Base-by-base conservation (phyloP, 2,888 invertebrate species). In the Papilio gigon region DNA sequence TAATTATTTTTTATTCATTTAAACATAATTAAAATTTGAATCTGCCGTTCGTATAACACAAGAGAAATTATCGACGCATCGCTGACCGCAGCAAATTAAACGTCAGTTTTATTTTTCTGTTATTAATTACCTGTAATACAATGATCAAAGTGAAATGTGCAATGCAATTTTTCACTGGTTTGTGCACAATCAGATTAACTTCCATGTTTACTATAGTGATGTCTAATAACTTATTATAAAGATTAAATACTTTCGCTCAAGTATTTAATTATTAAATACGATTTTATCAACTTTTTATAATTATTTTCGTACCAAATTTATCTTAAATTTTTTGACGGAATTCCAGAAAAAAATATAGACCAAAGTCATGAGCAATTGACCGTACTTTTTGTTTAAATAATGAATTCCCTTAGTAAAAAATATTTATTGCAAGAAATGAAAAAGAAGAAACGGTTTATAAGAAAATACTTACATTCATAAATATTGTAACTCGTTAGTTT, bases 91-190 rank as follows among this genome's bases (percentile, higher is more conserved):
- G 35, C 30, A 67, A 67, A 72, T 67, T 70, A 65, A 72, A 70
- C 58, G 65, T 68, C 68, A 61, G 59, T 65, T 65, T 65, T 44
- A 65, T 67, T 71, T 65, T 69, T 64, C 47, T 17, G 61, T 67
- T 61, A 69, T 62, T 69, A 71, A 71, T 71, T 67, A 53, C 30
- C 44, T 20, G 69, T 65, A 65, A 59, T 65, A 71, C 65, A 63
- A 70, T 71, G 69, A 65, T 42, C 61, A 25, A 63, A 40, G 65
- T 62, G 58, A 78, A 77, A 77, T 75, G 72, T 74, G 79, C 82
- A 80, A 83, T 80, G 82, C 82, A 84, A 86, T 80, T 79, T 75
- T 80, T 78, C 72, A 76, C 72, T 74, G 71, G 71, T 70, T 75
- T 74, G 74, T 72, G 74, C 69, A 56, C 53, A 75, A 75, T 80